Percentiles rank a stretch among this genome's conserved stretches.
These are phyloP conservation scores for Acronicta psi DNA, from an alignment of 2,888 invertebrate species.

Conservation along the genomic window DNA sequence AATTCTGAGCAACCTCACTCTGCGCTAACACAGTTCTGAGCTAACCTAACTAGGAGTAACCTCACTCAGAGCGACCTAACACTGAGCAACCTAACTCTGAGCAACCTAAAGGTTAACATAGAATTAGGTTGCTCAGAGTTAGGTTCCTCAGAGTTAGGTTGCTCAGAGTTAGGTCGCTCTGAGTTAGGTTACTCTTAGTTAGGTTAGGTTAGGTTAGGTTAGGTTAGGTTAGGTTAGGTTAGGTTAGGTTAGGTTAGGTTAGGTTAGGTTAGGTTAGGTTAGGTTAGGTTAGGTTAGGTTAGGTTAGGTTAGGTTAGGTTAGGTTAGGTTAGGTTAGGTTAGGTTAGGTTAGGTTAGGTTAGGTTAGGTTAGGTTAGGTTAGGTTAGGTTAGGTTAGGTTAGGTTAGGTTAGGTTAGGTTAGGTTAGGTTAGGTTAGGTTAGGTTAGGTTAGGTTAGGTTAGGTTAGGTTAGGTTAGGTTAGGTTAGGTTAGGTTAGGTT, in stretches of 20 bases:
- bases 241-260: constrained; percentile 3
- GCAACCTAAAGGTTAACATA: neutral
- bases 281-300: constrained; percentile 3
- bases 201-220: constrained; percentile 3
- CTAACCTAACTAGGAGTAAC: too few relatives aligned
- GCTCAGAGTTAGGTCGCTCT: too few relatives aligned
- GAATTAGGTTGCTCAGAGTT: neutral
- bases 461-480: constrained; percentile 27
- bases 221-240: constrained; percentile 3
- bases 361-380: constrained; percentile 3
- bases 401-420: constrained; percentile 3
- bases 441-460: constrained; percentile 24
- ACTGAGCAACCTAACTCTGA: neutral
- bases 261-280: constrained; percentile 3
- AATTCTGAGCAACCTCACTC: too few relatives aligned
- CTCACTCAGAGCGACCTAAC: neutral
- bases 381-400: constrained; percentile 3
- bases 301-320: constrained; percentile 3
- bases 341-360: constrained; percentile 3
- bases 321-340: constrained; percentile 3
- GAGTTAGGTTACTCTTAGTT: too few relatives aligned
- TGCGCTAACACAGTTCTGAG: too few relatives aligned
- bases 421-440: constrained; percentile 14
- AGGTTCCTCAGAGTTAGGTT: too few relatives aligned
- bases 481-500: constrained; percentile 27